Evolutionary conservation across 2,113 vertebrate species (phyloP).

Genomic region (Microtus ochrogaster): DNA sequence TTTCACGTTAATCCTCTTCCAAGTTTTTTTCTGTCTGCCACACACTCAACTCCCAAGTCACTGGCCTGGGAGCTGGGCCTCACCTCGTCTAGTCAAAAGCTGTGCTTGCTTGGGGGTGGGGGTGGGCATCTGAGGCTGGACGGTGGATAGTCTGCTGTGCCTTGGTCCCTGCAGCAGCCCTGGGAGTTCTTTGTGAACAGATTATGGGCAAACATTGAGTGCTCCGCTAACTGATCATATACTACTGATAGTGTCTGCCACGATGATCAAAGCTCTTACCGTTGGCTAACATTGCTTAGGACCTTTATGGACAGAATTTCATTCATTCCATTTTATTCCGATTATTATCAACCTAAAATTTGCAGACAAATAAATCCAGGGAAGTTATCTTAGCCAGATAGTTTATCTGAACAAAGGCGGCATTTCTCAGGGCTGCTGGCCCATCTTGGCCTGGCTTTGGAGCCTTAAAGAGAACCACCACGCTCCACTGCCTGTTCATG

Average conservation of each 20-base stretch:
- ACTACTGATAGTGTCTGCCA: neutral
- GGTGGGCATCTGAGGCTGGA: neutral
- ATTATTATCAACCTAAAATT: neutral
- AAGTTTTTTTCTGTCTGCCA: conserved; percentile 55
- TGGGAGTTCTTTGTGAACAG: neutral
- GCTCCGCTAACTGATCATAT: neutral
- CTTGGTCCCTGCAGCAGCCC: neutral
- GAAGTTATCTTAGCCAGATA: neutral
- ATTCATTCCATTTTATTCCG: neutral
- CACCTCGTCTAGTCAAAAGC: neutral
- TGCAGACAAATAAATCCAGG: neutral
- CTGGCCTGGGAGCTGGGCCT: neutral
- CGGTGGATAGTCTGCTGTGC: neutral
- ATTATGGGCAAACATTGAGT: neutral
- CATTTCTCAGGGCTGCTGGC: neutral
- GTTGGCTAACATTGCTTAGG: neutral
- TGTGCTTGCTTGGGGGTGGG: neutral
- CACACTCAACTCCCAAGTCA: conserved; percentile 49
- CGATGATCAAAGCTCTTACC: neutral
- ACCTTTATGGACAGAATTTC: neutral
- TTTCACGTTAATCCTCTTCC: conserved; percentile 78
- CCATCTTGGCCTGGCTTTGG: neutral
- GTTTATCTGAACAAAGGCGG: neutral
- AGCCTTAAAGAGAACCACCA: neutral
- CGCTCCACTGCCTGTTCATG: rapidly evolving